A percentile compares a stretch with the other conserved stretches of the same genome.
Evolutionary conservation across 1,140 invertebrate genomes (phyloP).

Genomic region (Nasonia vitripennis): DNA sequence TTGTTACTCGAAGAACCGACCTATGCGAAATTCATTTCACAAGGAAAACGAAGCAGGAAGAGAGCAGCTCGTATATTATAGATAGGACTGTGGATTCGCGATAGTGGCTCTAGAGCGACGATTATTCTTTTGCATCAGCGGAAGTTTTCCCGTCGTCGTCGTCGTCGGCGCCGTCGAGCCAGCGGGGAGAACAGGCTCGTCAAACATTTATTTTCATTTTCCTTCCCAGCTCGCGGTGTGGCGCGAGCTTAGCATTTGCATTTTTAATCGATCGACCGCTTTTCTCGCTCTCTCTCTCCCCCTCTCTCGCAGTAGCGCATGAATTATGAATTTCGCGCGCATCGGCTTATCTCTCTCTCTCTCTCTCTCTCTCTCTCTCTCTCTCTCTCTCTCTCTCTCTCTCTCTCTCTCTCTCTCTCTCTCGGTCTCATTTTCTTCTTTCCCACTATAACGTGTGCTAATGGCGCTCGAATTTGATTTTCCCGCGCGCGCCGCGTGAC

Average conservation of each 20-base stretch:
- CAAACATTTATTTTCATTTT: constrained; percentile 33
- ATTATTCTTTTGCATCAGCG: neutral
- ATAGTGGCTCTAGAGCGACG: neutral
- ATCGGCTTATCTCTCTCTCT: neutral
- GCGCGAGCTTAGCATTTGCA: neutral
- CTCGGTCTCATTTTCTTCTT: neutral
- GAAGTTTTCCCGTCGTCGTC: neutral
- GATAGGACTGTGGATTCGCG: too few species aligned
- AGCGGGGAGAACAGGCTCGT: neutral
- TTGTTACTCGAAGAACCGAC: too few species aligned
- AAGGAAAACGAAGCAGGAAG: too few species aligned
- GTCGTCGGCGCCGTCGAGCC: neutral
- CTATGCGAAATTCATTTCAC: too few species aligned
- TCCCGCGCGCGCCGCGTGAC: too few species aligned
- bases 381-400: neutral
- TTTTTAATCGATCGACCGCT: constrained; percentile 28
- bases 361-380: too few species aligned
- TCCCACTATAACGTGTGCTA: neutral
- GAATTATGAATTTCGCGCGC: constrained; percentile 23
- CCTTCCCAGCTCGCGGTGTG: neutral
- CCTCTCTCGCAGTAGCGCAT: neutral
- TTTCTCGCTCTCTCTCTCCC: neutral
- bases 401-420: too few species aligned
- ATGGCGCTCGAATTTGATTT: neutral
- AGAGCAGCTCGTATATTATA: too few species aligned